A percentile compares a stretch with the other conserved stretches of the same genome.
Conservation (phyloP, 2,113 vertebrate species). For the Festucalex cinctus region DNA sequence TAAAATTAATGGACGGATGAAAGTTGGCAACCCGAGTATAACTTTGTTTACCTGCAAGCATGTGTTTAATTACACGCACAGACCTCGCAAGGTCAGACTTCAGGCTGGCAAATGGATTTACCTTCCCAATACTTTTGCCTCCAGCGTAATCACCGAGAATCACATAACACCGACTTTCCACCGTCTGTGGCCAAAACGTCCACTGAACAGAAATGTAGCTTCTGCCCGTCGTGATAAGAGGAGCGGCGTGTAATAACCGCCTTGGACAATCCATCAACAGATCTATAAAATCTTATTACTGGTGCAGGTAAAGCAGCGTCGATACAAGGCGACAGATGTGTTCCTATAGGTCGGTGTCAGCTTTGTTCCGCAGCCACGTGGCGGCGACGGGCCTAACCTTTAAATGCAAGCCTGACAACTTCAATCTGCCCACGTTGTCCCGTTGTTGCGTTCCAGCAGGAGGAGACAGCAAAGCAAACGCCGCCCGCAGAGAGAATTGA, state of each 20-base stretch:
- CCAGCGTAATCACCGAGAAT: conserved; percentile 21
- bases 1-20: no score
- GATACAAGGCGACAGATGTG: conserved; percentile 45
- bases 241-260: conserved; percentile 47
- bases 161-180: conserved; percentile 11
- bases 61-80: no score
- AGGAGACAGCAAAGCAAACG: conserved; percentile 16
- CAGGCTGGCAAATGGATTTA: neutral
- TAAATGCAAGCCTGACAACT: conserved; percentile 37
- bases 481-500: conserved; percentile 3
- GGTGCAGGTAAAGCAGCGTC: conserved; percentile 50
- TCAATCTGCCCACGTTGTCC: conserved; percentile 18
- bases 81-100: neutral
- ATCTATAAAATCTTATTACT: conserved; percentile 74
- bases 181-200: conserved; percentile 40
- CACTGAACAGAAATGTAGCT: conserved; percentile 50
- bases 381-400: conserved; percentile 45
- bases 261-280: conserved; percentile 56
- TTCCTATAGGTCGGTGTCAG: conserved; percentile 41
- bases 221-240: conserved; percentile 51
- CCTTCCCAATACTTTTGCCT: neutral
- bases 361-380: conserved; percentile 44
- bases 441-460: conserved; percentile 9
- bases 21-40: no score
- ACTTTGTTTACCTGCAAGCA: no score